Base-by-base conservation (phyloP, 2,113 vertebrate genomes). In the Sialia sialis region DNA sequence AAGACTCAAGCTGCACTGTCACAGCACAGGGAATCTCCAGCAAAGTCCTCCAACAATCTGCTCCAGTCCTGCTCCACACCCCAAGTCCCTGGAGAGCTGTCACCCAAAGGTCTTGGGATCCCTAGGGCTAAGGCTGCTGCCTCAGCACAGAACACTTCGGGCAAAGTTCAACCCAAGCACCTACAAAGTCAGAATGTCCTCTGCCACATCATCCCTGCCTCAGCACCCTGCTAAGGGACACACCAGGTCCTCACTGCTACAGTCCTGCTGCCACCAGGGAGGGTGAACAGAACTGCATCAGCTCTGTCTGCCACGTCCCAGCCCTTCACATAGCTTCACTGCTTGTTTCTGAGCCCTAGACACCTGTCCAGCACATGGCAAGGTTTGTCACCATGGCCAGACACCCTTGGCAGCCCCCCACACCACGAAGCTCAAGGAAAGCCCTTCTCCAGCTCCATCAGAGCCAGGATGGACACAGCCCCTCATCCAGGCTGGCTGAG, bases 351-450 rank as follows among this genome's bases (percentile, higher is more conserved):
- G 46, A 29, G 14, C 19, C 26, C 19, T 4, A 0, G 19, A 34
- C 36, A 63, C 43, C 48, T 34, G 66, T 16, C 34, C 36, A 41
- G 54, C 66, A 54, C 10, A 6, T 2, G 34, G 26, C 34, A 59
- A 63, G 38, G 38, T 46, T 29, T 43, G 49, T 59, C 62, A 55
- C 46, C 19, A 6, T 0, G 0, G 30, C 34, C 1, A 1, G 48
- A 55, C 32, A 25, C 10, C 10, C 38, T 5, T 12, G 3, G 1
- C 58, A 72, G 48, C 5, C 13, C 34, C 41, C 18, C 11, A 48
- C 2, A 4, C 26, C 1, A 11, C 2, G 18, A 56, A n/a, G 36
- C 46, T 44, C 0, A 0, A 66, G 30, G 25, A 41, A 27, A 44
- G 44, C 26, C 39, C 22, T 38, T 34, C 48, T 79, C 43, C 5